phyloP scores from a whole-genome alignment of 2,888 invertebrate species.

The Eilema depressum region DNA sequence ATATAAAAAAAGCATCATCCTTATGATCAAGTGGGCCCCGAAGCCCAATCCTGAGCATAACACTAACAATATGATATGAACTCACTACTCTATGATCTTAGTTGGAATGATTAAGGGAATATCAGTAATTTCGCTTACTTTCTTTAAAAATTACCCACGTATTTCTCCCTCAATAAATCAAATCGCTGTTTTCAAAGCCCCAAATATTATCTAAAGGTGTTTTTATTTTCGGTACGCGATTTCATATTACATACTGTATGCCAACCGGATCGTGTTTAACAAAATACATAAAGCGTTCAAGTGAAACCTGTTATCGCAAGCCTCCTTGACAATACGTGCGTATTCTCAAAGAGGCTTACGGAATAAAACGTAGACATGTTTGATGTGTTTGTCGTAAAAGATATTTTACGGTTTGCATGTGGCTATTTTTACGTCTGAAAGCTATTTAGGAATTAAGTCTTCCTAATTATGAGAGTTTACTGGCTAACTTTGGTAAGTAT shows the following conservation, averaged over 20 bases:
- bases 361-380: background rate
- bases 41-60: too few relatives aligned
- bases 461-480: too few relatives aligned
- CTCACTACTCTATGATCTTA: too few relatives aligned
- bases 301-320: constrained; percentile 12
- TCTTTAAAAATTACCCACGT: too few relatives aligned
- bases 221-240: background rate
- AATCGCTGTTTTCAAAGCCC: background rate
- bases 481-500: background rate
- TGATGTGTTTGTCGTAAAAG: background rate
- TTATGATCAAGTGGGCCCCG: too few relatives aligned
- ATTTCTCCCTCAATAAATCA: background rate
- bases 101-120: too few relatives aligned
- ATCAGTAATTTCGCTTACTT: too few relatives aligned
- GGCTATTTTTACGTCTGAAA: background rate
- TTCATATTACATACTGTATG: background rate
- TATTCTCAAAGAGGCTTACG: constrained; percentile 8
- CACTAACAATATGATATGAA: too few relatives aligned
- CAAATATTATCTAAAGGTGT: background rate
- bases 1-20: too few relatives aligned
- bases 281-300: constrained; percentile 11
- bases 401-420: background rate
- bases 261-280: background rate
- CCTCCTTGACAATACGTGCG: constrained; percentile 10
- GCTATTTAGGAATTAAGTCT: too few relatives aligned